Conservation (phyloP, 2,113 vertebrate genomes). For the Marmota flaviventris region DNA sequence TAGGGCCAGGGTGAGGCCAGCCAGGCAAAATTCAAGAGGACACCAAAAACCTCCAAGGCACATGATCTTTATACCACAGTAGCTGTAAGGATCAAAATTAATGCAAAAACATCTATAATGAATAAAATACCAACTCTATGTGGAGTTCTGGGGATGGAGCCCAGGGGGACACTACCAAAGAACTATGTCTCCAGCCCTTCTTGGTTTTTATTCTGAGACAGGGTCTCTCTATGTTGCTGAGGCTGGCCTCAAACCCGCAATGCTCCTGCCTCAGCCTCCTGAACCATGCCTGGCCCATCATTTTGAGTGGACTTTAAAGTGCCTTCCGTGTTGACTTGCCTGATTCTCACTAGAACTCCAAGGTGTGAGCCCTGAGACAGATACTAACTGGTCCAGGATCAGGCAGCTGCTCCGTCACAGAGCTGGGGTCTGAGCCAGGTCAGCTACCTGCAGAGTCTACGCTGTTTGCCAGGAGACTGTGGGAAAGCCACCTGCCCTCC, state of each 20-base stretch:
- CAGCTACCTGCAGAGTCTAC: neutral
- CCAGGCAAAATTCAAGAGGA: neutral
- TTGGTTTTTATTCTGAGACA: no score
- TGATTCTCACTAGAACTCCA: neutral
- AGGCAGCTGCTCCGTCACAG: neutral
- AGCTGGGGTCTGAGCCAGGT: neutral
- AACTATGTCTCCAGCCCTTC: no score
- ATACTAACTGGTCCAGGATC: neutral
- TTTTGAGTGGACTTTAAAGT: neutral
- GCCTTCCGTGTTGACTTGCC: neutral
- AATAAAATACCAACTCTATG: neutral
- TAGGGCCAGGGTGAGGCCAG: neutral
- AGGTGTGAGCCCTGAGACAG: neutral
- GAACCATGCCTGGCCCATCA: no score
- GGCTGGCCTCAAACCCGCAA: no score
- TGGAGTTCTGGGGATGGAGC: no score
- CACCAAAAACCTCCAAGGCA: neutral
- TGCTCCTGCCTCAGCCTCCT: no score
- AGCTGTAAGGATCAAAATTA: neutral
- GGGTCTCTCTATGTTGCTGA: no score
- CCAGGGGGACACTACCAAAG: no score
- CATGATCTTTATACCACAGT: neutral
- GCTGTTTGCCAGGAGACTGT: neutral
- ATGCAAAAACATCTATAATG: neutral
- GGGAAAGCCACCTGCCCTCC: neutral